These are phyloP conservation scores for Leucophenga montana DNA, from an alignment of 2,888 invertebrate genomes.

Conservation along the genomic window DNA sequence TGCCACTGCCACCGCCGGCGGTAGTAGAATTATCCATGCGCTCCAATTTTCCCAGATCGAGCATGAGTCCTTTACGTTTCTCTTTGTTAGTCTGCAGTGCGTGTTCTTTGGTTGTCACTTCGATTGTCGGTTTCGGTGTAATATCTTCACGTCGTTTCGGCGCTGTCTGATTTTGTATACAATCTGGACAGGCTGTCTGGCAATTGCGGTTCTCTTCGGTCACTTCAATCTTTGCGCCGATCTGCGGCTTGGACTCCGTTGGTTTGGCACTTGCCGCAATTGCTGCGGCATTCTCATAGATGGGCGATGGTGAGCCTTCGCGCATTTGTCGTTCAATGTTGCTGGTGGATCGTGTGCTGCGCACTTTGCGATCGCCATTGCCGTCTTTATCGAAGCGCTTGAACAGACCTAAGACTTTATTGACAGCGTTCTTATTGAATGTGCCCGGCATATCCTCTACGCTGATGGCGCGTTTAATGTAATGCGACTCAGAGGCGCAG, in stretches of 20 bases:
- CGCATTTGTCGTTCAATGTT: slow-evolving; percentile 70
- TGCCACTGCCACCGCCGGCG: slow-evolving; percentile 25
- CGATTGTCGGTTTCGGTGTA: neutral
- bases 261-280: slow-evolving; percentile 39
- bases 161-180: slow-evolving; percentile 50
- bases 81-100: slow-evolving; percentile 59
- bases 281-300: slow-evolving; percentile 60
- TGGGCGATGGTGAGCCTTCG: slow-evolving; percentile 59
- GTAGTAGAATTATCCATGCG: slow-evolving; percentile 45
- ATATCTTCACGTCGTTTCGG: slow-evolving; percentile 20
- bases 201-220: slow-evolving; percentile 58
- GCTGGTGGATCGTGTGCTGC: slow-evolving; percentile 70
- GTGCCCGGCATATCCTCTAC: slow-evolving; percentile 79
- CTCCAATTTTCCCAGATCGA: slow-evolving; percentile 77
- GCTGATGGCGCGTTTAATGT: slow-evolving; percentile 82
- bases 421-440: slow-evolving; percentile 80
- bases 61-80: slow-evolving; percentile 76
- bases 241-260: slow-evolving; percentile 19
- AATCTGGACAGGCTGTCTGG: slow-evolving; percentile 55
- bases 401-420: slow-evolving; percentile 84
- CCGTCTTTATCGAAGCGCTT: slow-evolving; percentile 81
- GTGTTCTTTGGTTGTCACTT: slow-evolving; percentile 9
- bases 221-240: slow-evolving; percentile 69
- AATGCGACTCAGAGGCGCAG: slow-evolving; percentile 77
- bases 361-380: slow-evolving; percentile 67